Percentiles rank a stretch among this genome's conserved stretches.
Conservation (phyloP, 2,797 vertebrate species). For the Microcaecilia unicolor region DNA sequence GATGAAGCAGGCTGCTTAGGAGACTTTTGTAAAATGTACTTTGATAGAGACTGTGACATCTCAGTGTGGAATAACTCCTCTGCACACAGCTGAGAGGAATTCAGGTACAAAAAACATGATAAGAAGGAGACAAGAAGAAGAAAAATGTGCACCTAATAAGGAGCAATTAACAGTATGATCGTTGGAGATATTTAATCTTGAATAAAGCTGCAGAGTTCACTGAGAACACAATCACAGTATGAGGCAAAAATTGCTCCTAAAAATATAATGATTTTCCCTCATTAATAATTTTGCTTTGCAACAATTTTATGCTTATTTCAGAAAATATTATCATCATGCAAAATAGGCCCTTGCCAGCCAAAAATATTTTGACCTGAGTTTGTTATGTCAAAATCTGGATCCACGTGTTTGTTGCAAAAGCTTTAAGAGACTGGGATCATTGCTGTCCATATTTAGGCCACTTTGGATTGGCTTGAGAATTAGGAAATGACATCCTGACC, state of each 20-base stretch:
- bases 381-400: too few species aligned
- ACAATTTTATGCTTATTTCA: conserved; percentile 20
- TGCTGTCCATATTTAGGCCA: too few species aligned
- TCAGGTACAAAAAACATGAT: background rate
- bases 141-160: background rate
- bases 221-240: conserved; percentile 17
- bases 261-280: conserved; percentile 22
- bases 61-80: conserved; percentile 2
- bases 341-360: too few species aligned
- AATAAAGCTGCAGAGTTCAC: conserved; percentile 10
- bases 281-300: conserved; percentile 30
- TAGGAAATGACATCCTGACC: too few species aligned
- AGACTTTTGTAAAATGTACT: background rate
- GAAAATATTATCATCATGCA: too few species aligned
- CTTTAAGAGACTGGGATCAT: too few species aligned
- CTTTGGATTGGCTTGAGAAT: too few species aligned
- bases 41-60: background rate
- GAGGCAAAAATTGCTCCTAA: conserved; percentile 19
- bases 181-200: conserved; percentile 19
- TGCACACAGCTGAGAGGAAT: conserved; percentile 8
- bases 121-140: too few species aligned
- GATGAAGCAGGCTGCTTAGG: background rate
- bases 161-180: conserved; percentile 22
- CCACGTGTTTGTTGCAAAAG: too few species aligned
- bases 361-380: too few species aligned